These are phyloP conservation scores for Elachura formosa DNA, from an alignment of 2,113 vertebrate species.

Conservation along the genomic window DNA sequence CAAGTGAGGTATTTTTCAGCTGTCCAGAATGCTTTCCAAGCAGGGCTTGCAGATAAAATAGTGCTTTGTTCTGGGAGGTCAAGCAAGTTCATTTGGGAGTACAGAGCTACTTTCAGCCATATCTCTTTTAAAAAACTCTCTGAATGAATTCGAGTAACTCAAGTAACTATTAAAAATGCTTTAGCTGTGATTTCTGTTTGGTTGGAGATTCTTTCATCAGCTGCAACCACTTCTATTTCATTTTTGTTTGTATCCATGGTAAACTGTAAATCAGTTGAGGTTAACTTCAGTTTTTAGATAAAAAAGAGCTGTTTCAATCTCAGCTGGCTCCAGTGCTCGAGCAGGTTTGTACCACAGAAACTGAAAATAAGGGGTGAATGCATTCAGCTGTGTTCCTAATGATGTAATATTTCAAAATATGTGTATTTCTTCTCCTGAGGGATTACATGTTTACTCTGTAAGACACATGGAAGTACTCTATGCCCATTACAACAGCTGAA, in stretches of 20 bases:
- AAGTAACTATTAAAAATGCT: not conserved
- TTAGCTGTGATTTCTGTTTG: not conserved
- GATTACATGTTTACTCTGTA: not conserved
- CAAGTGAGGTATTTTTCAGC: conserved; percentile 24
- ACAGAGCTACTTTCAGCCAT: not conserved
- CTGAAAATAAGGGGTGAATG: not conserved
- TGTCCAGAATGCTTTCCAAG: not conserved
- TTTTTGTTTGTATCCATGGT: not conserved
- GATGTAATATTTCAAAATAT: not conserved
- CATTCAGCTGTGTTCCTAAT: not conserved
- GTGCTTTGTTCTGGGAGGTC: conserved; percentile 35
- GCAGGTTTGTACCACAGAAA: not conserved
- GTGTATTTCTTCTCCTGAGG: not conserved
- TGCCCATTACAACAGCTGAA: not conserved
- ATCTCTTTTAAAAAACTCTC: not conserved
- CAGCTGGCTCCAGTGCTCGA: not conserved
- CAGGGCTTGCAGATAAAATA: not conserved
- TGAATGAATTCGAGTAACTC: not conserved
- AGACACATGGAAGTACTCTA: not conserved
- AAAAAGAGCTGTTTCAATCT: not conserved
- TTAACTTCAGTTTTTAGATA: not conserved
- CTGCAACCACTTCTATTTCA: not conserved
- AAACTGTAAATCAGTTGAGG: not conserved
- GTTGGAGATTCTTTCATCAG: not conserved
- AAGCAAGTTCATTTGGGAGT: not conserved